These are phyloP conservation scores for Rhynchotus rufescens DNA, from an alignment of 2,797 vertebrate genomes.

Conservation along the genomic window DNA sequence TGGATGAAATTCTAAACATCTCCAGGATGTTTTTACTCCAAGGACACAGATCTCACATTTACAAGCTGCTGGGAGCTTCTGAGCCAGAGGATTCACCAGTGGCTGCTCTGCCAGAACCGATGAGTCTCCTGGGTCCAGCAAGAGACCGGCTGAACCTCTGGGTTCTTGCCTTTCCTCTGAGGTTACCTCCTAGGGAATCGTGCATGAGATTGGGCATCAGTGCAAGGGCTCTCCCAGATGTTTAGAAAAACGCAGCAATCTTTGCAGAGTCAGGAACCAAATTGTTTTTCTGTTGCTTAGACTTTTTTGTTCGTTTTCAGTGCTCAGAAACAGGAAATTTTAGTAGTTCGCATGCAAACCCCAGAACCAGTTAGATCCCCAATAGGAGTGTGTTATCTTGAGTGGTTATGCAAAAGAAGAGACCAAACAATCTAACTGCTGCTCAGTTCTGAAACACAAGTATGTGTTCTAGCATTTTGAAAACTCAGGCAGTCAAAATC, in stretches of 20 bases:
- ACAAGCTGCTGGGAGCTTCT: neutral
- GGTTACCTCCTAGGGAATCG: neutral
- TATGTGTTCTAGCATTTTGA: neutral
- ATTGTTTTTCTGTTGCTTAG: neutral
- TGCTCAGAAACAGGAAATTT: neutral
- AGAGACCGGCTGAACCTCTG: neutral
- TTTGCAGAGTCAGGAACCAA: neutral
- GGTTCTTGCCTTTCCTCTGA: neutral
- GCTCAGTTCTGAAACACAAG: neutral
- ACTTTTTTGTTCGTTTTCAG: neutral
- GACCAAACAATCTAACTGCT: neutral
- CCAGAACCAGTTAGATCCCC: neutral
- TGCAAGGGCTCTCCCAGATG: neutral
- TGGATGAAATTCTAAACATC: neutral
- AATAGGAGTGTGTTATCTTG: rapidly evolving
- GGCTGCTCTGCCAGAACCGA: neutral
- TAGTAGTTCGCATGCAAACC: neutral
- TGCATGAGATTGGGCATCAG: neutral
- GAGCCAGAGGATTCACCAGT: neutral
- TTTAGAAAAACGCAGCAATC: neutral
- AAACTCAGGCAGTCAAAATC: neutral
- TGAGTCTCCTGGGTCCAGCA: neutral
- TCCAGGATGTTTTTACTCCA: neutral
- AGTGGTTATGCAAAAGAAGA: neutral
- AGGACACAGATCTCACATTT: neutral